These are phyloP conservation scores for Pantherophis alleghaniensis DNA, from an alignment of 2,797 vertebrate species.

Conservation along the genomic window DNA sequence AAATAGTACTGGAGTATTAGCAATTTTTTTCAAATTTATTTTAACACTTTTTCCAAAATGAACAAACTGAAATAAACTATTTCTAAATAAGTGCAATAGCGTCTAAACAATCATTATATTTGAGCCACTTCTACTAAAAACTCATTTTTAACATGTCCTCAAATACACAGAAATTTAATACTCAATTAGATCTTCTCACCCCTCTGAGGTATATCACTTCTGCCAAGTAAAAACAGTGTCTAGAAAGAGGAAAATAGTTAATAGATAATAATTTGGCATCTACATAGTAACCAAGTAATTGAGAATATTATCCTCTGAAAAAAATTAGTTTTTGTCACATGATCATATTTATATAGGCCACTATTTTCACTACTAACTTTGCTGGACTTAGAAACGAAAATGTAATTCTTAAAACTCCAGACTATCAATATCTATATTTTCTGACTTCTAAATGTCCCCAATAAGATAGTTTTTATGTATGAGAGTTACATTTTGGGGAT, in stretches of 20 bases:
- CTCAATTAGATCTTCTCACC: background rate
- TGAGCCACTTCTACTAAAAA: background rate
- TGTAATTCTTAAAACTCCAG: constrained; percentile 37
- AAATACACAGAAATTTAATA: background rate
- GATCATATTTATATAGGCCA: too few species aligned
- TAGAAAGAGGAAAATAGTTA: background rate
- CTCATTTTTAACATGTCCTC: background rate
- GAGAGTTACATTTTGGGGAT: background rate
- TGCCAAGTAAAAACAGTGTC: background rate
- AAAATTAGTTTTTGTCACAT: too few species aligned
- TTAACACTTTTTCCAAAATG: background rate
- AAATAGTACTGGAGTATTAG: background rate
- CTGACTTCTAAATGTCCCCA: constrained; percentile 42
- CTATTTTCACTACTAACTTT: constrained; percentile 1
- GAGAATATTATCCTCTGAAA: too few species aligned
- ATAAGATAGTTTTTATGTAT: background rate
- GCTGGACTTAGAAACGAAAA: constrained; percentile 35
- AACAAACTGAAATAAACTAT: background rate
- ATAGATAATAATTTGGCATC: background rate
- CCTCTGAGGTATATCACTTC: background rate
- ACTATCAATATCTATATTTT: constrained; percentile 35
- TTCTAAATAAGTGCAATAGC: background rate
- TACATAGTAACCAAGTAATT: too few species aligned
- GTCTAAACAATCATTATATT: background rate
- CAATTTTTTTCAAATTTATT: background rate